phyloP scores from a whole-genome alignment of 2,113 vertebrate genomes.

The Cichladusa arquata region DNA sequence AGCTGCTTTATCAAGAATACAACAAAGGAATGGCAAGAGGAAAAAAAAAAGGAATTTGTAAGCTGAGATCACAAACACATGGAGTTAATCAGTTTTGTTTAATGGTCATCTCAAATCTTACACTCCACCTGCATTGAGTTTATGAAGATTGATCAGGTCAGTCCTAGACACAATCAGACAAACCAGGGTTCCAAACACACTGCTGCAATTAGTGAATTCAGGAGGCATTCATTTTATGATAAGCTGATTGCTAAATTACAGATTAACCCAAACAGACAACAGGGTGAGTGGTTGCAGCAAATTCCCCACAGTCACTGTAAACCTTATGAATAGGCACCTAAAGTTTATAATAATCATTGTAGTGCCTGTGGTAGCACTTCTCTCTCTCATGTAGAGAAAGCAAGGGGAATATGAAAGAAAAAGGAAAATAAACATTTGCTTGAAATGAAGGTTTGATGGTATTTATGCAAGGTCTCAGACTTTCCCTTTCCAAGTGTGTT shows the following conservation, averaged over 20 bases:
- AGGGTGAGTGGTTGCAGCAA: not conserved
- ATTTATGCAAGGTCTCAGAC: not conserved
- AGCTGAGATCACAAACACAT: not conserved
- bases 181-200: not conserved
- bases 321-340: not conserved
- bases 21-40: not conserved
- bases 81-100: not conserved
- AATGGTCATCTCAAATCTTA: not conserved
- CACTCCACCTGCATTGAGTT: not conserved
- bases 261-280: not conserved
- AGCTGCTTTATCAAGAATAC: not conserved
- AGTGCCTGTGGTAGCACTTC: not conserved
- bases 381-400: not conserved
- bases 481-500: not conserved
- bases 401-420: not conserved
- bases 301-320: not conserved
- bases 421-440: not conserved
- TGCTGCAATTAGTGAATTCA: not conserved
- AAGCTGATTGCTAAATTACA: not conserved
- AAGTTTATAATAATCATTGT: not conserved
- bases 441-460: not conserved
- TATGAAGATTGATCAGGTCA: not conserved
- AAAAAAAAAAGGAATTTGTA: not conserved
- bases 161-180: not conserved
- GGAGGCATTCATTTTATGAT: not conserved